Base-by-base conservation (phyloP, 2,888 invertebrate genomes). In the Alviniconcha strummeri region DNA sequence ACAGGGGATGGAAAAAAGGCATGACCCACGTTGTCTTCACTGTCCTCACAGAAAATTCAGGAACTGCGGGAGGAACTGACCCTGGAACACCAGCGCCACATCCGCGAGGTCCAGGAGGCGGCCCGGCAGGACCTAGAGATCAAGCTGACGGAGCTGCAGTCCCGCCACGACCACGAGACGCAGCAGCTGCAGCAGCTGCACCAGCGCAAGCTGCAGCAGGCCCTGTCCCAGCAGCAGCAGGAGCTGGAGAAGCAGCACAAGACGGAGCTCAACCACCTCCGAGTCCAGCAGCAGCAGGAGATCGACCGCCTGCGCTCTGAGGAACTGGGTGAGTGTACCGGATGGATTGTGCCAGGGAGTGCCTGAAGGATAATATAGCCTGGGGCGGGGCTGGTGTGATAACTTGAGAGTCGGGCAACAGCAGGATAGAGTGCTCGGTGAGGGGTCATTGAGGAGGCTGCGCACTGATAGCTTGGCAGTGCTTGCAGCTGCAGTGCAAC, bases 241-340 rank as follows among this genome's bases (percentile, higher is more conserved):
- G 88, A 88, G 67, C 79, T 90, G 83, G 89, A 91, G 82, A 87
- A 89, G 75, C 83, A 88, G 74, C 90, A 90, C 84, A 88, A 88
- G 82, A 88, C 88, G 17, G 89, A 91, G 81, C 87, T 89, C 9
- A 89, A 90, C 83, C 85, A 86, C 13, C 83, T 91, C 75, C 84
- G 88, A 7, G 81, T 88, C 7, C 84, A 88, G 82, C 90, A 91
- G 83, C 88, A 90, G 83, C 87, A 89, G 79, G 90, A 92, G 85
- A 81, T 90, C 3, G 87, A 89, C 7, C 55, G 87, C n/a, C 84
- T 89, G 56, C 87, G 86, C 80, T 84, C 87, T 13, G 84, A 88
- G 8, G 86, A 88, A 54, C 83, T 85, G 15, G 88, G 89, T 89
- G 52, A 82, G 84, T 83, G 55, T 36, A 19, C n/a, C 8, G n/a